Evolutionary conservation across 2,888 invertebrate species (phyloP).

Genomic region (Timandra comae): DNA sequence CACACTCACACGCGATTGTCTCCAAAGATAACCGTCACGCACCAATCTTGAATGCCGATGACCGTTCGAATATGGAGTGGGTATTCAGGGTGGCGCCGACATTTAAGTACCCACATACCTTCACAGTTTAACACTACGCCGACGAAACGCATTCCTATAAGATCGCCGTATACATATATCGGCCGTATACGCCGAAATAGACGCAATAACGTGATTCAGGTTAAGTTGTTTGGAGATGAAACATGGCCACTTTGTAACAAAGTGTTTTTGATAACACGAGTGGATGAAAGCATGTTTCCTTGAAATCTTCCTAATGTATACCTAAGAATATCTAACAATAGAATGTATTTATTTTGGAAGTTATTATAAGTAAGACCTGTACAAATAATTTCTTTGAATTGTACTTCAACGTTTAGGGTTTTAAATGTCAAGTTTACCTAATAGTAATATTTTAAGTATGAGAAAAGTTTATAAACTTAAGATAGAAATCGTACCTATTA

Average conservation of each 20-base stretch:
- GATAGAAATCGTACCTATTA: too few species aligned
- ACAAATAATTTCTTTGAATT: too few species aligned
- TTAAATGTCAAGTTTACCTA: too few species aligned
- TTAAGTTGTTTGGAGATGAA: conserved; percentile 3
- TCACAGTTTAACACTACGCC: conserved; percentile 1
- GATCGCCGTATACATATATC: conserved; percentile 22
- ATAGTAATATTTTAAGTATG: too few species aligned
- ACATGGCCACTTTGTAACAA: conserved; percentile 11
- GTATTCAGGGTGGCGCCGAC: conserved; percentile 49
- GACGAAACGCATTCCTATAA: conserved; percentile 39
- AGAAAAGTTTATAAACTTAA: too few species aligned
- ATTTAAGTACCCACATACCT: conserved; percentile 36
- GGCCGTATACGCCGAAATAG: conserved; percentile 39
- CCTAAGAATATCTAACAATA: too few species aligned
- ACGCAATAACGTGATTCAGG: conserved; percentile 18
- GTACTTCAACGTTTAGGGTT: too few species aligned
- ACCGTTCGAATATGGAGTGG: conserved; percentile 54
- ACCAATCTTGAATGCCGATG: conserved; percentile 53
- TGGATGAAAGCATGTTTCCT: conserved; percentile 13
- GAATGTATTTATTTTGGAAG: too few species aligned
- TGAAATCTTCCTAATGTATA: too few species aligned
- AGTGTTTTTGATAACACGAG: conserved; percentile 14
- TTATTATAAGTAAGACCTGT: too few species aligned
- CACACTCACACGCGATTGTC: conserved; percentile 34
- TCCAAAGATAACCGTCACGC: conserved; percentile 39